Conservation (phyloP, 2,113 vertebrate genomes). For the Catharus fuscescens region DNA sequence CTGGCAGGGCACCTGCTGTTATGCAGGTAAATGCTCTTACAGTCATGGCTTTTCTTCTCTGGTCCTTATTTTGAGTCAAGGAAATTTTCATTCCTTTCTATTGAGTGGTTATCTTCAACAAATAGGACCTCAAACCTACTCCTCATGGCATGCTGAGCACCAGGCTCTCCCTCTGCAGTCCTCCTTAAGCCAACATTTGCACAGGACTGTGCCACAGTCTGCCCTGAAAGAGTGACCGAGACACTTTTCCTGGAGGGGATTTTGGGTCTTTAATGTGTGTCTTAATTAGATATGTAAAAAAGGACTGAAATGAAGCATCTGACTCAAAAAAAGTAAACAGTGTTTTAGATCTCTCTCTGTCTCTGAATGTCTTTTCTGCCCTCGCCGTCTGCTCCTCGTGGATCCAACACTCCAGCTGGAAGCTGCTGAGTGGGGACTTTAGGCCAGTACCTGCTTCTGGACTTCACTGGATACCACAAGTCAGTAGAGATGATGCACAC, state of each 20-base stretch:
- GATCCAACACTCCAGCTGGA: neutral
- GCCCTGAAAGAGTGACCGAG: neutral
- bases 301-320: neutral
- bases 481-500: neutral
- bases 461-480: neutral
- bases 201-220: neutral
- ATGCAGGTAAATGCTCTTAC: neutral
- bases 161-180: neutral
- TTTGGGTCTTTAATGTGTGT: neutral
- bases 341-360: neutral
- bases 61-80: neutral
- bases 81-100: neutral
- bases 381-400: rapidly evolving
- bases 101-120: neutral
- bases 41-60: neutral
- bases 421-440: neutral
- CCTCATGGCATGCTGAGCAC: neutral
- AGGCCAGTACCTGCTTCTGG: neutral
- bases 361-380: neutral
- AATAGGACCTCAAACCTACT: neutral
- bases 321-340: neutral
- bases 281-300: neutral
- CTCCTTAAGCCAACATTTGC: neutral
- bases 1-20: neutral
- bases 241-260: neutral